Evolutionary conservation across 2,888 invertebrate genomes (phyloP).

Genomic region (Achlya flavicornis): DNA sequence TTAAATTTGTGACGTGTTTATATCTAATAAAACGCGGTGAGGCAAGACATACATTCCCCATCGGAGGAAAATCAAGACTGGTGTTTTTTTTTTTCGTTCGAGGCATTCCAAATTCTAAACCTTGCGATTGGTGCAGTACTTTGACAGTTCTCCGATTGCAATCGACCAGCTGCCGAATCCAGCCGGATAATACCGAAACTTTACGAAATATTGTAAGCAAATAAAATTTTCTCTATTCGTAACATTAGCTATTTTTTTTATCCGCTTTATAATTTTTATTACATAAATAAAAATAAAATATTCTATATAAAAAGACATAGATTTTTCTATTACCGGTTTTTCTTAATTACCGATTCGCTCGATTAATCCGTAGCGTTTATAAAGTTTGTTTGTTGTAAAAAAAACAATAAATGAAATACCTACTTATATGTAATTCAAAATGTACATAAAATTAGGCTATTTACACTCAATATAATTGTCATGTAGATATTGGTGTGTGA

Average conservation of each 20-base stretch:
- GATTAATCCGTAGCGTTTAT: neutral
- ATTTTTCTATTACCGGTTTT: neutral
- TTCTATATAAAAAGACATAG: neutral
- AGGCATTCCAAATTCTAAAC: conserved; percentile 35
- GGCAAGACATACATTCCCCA: conserved; percentile 35
- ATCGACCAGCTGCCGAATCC: conserved; percentile 40
- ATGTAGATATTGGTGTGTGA: too few relatives aligned
- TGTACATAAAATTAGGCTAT: too few relatives aligned
- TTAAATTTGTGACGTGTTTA: conserved; percentile 50
- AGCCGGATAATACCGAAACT: conserved; percentile 18
- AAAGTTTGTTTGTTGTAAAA: neutral
- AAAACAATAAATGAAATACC: neutral
- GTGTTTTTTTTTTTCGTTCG: conserved; percentile 38
- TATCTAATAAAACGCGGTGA: conserved; percentile 43
- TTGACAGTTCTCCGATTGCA: conserved; percentile 40
- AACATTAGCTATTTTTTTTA: neutral
- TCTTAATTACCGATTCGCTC: neutral
- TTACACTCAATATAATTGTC: too few relatives aligned
- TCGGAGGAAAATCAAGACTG: conserved; percentile 47
- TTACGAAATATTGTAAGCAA: neutral
- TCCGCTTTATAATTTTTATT: neutral
- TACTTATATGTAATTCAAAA: too few relatives aligned
- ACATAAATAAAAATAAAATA: neutral
- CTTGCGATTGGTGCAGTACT: conserved; percentile 45
- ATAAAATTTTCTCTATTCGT: neutral